Conservation (phyloP, 2,888 invertebrate genomes). For the Nudaria mundana region DNA sequence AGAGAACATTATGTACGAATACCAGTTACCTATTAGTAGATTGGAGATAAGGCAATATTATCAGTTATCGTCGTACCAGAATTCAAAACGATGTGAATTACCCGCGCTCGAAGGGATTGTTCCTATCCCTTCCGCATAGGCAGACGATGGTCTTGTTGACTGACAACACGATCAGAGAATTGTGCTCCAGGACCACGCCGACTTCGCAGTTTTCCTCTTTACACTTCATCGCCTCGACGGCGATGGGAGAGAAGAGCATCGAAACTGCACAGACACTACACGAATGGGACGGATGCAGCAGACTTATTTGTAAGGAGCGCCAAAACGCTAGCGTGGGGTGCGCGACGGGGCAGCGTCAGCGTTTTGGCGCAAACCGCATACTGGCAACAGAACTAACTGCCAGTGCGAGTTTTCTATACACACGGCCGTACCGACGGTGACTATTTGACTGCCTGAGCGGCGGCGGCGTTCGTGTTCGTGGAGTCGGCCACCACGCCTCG, state of each 20-base stretch:
- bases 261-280: slow-evolving; percentile 68
- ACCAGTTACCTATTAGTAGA: slow-evolving; percentile 30
- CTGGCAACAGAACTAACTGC: slow-evolving; percentile 46
- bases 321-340: slow-evolving; percentile 55
- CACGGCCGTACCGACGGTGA: slow-evolving; percentile 68
- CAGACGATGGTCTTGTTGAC: slow-evolving; percentile 79
- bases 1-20: slow-evolving; percentile 24
- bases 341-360: slow-evolving; percentile 60
- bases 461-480: too few relatives aligned
- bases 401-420: slow-evolving; percentile 60
- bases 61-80: slow-evolving; percentile 45
- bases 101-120: slow-evolving; percentile 78
- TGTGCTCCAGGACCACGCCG: slow-evolving; percentile 76
- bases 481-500: slow-evolving; percentile 68
- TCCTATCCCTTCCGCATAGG: slow-evolving; percentile 73
- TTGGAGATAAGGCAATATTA: slow-evolving; percentile 38
- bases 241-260: slow-evolving; percentile 79
- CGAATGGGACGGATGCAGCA: slow-evolving; percentile 37
- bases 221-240: slow-evolving; percentile 81
- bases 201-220: slow-evolving; percentile 81
- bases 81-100: slow-evolving; percentile 59
- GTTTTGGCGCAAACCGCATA: slow-evolving; percentile 71
- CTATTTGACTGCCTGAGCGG: slow-evolving; percentile 70
- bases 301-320: slow-evolving; percentile 37
- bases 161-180: slow-evolving; percentile 76